These are phyloP conservation scores for Goniozus legneri DNA, from an alignment of 1,140 invertebrate genomes.

Conservation along the genomic window DNA sequence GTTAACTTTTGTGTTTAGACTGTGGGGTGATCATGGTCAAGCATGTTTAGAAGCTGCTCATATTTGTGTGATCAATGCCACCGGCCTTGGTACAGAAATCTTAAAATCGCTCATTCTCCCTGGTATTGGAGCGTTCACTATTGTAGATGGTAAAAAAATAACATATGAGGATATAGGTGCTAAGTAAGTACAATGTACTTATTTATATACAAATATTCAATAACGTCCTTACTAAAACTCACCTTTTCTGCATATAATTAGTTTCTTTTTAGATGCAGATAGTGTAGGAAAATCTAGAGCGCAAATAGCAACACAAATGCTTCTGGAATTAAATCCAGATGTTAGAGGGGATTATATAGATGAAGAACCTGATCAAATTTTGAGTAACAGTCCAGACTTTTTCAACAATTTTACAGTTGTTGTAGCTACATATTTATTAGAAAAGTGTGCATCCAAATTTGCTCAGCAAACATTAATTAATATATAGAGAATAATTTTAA, in stretches of 20 bases:
- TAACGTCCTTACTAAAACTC: neutral
- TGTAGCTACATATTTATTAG: constrained; percentile 78
- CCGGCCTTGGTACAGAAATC: constrained; percentile 90
- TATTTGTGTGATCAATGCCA: constrained; percentile 93
- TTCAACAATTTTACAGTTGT: constrained; percentile 87
- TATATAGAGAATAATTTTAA: neutral
- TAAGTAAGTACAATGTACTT: constrained; percentile 64
- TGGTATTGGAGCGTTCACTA: constrained; percentile 93
- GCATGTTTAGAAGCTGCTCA: constrained; percentile 78
- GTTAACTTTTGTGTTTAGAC: too few relatives aligned
- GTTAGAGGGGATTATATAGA: constrained; percentile 90
- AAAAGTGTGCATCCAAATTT: constrained; percentile 62
- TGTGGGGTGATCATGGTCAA: constrained; percentile 99
- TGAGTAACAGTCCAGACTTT: constrained; percentile 83
- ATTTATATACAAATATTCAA: neutral
- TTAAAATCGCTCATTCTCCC: constrained; percentile 92
- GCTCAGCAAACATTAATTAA: neutral
- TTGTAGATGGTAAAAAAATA: constrained; percentile 86
- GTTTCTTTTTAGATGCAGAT: constrained; percentile 83
- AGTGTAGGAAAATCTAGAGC: constrained; percentile 81
- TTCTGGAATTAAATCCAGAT: constrained; percentile 91
- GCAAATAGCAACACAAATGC: constrained; percentile 73
- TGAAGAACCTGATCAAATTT: constrained; percentile 79
- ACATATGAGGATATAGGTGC: constrained; percentile 88
- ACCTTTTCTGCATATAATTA: constrained; percentile 45